Conservation (phyloP, 2,797 vertebrate species). For the Poecilia picta region DNA sequence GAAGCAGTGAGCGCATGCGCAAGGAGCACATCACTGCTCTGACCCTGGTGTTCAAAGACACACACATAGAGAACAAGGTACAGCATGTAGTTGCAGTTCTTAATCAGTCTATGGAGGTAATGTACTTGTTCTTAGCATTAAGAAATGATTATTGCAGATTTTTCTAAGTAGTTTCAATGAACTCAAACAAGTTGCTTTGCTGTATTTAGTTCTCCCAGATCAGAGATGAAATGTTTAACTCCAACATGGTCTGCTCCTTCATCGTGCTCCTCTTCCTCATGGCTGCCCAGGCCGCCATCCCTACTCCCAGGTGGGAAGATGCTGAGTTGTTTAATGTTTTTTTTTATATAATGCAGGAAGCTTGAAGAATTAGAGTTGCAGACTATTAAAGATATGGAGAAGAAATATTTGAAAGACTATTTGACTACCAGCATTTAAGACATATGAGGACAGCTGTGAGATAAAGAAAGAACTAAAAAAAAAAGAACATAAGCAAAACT, state of each 20-base stretch:
- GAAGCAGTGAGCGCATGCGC: slow-evolving; percentile 81
- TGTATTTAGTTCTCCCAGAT: slow-evolving; percentile 80
- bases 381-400: not conserved
- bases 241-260: slow-evolving; percentile 83
- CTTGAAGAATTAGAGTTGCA: not conserved
- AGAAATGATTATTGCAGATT: not conserved
- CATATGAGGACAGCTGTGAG: not conserved
- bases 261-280: slow-evolving; percentile 82
- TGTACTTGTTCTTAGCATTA: not conserved
- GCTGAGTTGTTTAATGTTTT: not conserved
- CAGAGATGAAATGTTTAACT: slow-evolving; percentile 85
- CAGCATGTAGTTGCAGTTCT: not conserved
- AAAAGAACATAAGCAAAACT: not conserved
- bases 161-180: not conserved
- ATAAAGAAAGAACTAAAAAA: not conserved
- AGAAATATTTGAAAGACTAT: not conserved
- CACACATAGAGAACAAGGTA: slow-evolving; percentile 81
- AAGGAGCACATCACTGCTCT: slow-evolving; percentile 78
- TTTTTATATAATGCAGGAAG: not conserved
- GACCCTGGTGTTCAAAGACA: slow-evolving; percentile 81
- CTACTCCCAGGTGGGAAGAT: slow-evolving; percentile 70
- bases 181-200: not conserved
- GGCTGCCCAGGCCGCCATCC: slow-evolving; percentile 74
- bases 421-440: not conserved
- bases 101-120: not conserved